Evolutionary conservation across 2,888 invertebrate genomes (phyloP).

Genomic region (Erannis defoliaria): DNA sequence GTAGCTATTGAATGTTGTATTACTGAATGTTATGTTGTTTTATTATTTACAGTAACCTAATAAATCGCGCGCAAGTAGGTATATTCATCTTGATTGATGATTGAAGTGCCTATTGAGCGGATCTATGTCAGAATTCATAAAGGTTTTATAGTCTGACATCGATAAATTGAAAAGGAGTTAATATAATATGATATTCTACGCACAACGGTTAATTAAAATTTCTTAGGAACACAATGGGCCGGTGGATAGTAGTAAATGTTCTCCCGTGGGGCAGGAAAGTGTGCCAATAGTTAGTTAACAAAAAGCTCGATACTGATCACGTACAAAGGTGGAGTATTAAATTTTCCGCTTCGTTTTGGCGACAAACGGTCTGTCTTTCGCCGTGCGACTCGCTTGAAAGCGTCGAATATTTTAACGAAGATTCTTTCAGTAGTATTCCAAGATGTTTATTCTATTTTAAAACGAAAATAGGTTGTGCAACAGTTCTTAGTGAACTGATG

Average conservation of each 20-base stretch:
- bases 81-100: slow-evolving; percentile 55
- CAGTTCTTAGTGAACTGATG: too few species aligned
- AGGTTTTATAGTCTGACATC: slow-evolving; percentile 51
- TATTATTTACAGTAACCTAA: slow-evolving; percentile 51
- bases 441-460: background rate
- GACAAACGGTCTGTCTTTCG: slow-evolving; percentile 74
- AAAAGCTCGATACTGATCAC: slow-evolving; percentile 78
- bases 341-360: slow-evolving; percentile 81
- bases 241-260: slow-evolving; percentile 51
- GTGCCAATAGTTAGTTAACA: slow-evolving; percentile 68
- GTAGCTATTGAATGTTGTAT: slow-evolving; percentile 45
- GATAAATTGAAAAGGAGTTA: slow-evolving; percentile 49
- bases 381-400: slow-evolving; percentile 30
- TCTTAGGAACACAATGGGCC: slow-evolving; percentile 59
- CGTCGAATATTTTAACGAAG: slow-evolving; percentile 27
- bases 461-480: too few species aligned
- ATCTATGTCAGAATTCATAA: slow-evolving; percentile 55
- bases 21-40: slow-evolving; percentile 46
- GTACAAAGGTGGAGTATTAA: slow-evolving; percentile 78
- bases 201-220: slow-evolving; percentile 66
- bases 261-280: slow-evolving; percentile 73
- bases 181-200: slow-evolving; percentile 56
- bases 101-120: slow-evolving; percentile 52
- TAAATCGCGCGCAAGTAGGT: slow-evolving; percentile 42
- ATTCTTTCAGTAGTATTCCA: slow-evolving; percentile 2